phyloP scores from a whole-genome alignment of 2,113 vertebrate genomes.

The Solea solea region DNA sequence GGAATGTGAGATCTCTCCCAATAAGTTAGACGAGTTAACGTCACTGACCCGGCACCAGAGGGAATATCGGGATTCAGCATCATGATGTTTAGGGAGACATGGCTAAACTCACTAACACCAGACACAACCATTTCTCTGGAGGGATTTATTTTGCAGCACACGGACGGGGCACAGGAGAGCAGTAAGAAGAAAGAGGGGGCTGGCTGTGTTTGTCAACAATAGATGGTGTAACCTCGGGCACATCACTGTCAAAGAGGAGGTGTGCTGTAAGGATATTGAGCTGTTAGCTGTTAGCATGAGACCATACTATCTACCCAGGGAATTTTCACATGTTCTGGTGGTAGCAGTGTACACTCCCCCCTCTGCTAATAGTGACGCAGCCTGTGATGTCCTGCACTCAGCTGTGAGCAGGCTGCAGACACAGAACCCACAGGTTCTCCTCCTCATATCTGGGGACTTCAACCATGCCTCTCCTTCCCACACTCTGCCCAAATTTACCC shows the following conservation, averaged over 20 bases:
- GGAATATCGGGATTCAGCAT: not conserved
- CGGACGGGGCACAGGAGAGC: not conserved
- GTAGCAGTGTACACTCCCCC: not conserved
- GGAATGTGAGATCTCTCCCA: not conserved
- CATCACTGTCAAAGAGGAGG: not conserved
- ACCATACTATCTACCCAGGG: not conserved
- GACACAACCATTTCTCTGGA: not conserved
- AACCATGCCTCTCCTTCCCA: not conserved
- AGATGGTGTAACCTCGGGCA: not conserved
- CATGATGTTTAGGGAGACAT: not conserved
- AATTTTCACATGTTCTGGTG: not conserved
- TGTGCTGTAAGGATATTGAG: not conserved
- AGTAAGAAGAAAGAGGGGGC: not conserved
- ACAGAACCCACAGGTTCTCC: too few relatives aligned
- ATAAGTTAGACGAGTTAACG: not conserved
- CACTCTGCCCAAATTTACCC: not conserved
- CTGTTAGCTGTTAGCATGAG: conserved; percentile 4
- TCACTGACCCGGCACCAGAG: not conserved
- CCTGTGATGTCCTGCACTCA: not conserved
- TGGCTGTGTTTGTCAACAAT: not conserved
- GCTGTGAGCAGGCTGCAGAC: too few relatives aligned
- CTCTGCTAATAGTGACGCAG: not conserved
- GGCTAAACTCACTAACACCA: not conserved
- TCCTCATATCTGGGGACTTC: not conserved
- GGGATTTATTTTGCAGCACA: not conserved